These are phyloP conservation scores for Spisula solida DNA, from an alignment of 2,888 invertebrate genomes.

Conservation along the genomic window DNA sequence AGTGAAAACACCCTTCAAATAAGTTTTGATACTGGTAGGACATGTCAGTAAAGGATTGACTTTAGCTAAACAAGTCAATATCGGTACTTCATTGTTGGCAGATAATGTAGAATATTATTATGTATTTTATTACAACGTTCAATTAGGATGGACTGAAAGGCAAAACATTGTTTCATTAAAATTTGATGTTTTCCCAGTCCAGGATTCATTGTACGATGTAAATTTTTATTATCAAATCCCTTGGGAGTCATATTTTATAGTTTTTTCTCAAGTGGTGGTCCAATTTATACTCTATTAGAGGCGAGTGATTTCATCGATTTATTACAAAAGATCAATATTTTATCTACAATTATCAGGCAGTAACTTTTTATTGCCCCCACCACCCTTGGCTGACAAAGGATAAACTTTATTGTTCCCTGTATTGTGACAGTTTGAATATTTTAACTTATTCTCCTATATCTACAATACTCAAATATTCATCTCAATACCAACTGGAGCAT, in stretches of 20 bases:
- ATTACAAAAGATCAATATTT: slow-evolving; percentile 2
- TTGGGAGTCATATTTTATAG: background rate
- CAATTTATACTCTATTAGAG: background rate
- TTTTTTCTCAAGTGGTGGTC: slow-evolving; percentile 4
- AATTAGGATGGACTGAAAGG: background rate
- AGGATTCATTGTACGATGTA: background rate
- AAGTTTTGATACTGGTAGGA: background rate
- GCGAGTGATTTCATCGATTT: slow-evolving; percentile 12
- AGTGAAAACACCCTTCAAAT: slow-evolving; percentile 8
- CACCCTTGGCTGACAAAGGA: background rate
- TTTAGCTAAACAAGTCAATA: background rate
- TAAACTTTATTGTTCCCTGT: background rate
- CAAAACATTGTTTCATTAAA: background rate
- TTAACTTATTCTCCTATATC: background rate
- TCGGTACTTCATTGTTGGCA: background rate
- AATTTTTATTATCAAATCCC: slow-evolving; percentile 14
- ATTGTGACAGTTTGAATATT: slow-evolving; percentile 9
- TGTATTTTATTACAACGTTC: background rate
- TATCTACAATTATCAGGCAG: slow-evolving; percentile 2
- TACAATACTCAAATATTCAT: background rate
- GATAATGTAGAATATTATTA: background rate
- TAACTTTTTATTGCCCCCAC: background rate
- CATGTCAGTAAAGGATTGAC: background rate
- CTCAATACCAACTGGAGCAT: background rate
- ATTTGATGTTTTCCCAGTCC: background rate